These are phyloP conservation scores for Goniozus legneri DNA, from an alignment of 1,140 invertebrate species.

Conservation along the genomic window DNA sequence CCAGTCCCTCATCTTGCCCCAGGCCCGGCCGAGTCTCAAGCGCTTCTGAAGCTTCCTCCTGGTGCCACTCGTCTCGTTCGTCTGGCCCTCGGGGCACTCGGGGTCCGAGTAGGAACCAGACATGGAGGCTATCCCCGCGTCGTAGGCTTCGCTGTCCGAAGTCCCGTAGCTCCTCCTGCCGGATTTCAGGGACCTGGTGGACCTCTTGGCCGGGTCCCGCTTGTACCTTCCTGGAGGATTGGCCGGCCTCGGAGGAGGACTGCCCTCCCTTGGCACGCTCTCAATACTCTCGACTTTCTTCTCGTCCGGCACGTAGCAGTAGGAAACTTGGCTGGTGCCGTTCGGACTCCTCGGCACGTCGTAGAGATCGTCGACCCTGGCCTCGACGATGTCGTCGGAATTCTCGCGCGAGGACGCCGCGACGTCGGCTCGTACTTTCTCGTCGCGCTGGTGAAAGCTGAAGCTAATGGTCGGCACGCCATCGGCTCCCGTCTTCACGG, in stretches of 20 bases:
- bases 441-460: constrained; percentile 33
- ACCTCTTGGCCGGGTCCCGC: background rate
- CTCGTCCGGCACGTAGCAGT: background rate
- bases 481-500: constrained; percentile 33
- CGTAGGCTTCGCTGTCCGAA: constrained; percentile 15
- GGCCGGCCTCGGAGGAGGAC: too few species aligned
- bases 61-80: too few species aligned
- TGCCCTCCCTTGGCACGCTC: background rate
- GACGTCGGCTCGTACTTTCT: constrained; percentile 21
- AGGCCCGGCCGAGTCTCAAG: constrained; percentile 52
- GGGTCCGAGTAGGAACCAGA: constrained; percentile 29
- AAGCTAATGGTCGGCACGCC: constrained; percentile 46
- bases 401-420: constrained; percentile 11
- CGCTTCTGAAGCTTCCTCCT: constrained; percentile 44
- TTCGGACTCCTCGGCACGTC: constrained; percentile 8
- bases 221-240: background rate
- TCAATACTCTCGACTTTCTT: background rate
- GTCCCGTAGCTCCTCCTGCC: constrained; percentile 14
- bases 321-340: background rate
- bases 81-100: constrained; percentile 17
- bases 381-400: background rate
- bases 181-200: constrained; percentile 15
- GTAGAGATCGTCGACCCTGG: constrained; percentile 5
- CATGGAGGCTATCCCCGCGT: constrained; percentile 15
- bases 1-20: constrained; percentile 56